These are phyloP conservation scores for Anarrhichthys ocellatus DNA, from an alignment of 2,113 vertebrate species.

Conservation along the genomic window DNA sequence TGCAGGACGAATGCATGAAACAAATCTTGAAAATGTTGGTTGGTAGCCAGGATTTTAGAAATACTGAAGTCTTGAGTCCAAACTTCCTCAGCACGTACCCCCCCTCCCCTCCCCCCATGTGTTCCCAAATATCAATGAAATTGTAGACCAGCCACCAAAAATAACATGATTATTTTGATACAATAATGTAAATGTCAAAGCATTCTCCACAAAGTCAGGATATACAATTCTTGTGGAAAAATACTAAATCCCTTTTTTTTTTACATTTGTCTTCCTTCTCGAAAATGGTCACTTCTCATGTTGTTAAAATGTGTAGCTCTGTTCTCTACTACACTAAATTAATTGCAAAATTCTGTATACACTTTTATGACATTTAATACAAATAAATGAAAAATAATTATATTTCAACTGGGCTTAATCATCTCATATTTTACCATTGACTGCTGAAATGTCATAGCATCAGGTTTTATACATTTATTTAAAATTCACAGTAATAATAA, in stretches of 20 bases:
- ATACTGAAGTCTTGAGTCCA: neutral
- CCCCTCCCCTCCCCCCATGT: too few relatives aligned
- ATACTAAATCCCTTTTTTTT: neutral
- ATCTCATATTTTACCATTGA: neutral
- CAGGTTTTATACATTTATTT: neutral
- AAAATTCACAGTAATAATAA: neutral
- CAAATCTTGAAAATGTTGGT: neutral
- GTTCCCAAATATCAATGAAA: neutral
- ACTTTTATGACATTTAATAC: neutral
- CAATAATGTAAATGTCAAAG: neutral
- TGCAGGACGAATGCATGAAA: neutral
- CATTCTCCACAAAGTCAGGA: neutral
- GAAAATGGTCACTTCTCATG: too few relatives aligned
- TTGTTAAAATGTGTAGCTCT: neutral
- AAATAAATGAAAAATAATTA: neutral
- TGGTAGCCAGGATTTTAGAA: neutral
- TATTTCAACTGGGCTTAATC: neutral
- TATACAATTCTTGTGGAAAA: neutral
- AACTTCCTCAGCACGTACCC: neutral
- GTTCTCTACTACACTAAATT: neutral
- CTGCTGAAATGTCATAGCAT: neutral
- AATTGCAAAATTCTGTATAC: too few relatives aligned
- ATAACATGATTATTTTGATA: neutral
- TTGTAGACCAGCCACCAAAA: neutral
- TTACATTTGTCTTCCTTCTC: neutral